Evolutionary conservation across 2,113 vertebrate genomes (phyloP), one percentile per base, ranked within the genome.

Genomic region (Tupaia tana): DNA sequence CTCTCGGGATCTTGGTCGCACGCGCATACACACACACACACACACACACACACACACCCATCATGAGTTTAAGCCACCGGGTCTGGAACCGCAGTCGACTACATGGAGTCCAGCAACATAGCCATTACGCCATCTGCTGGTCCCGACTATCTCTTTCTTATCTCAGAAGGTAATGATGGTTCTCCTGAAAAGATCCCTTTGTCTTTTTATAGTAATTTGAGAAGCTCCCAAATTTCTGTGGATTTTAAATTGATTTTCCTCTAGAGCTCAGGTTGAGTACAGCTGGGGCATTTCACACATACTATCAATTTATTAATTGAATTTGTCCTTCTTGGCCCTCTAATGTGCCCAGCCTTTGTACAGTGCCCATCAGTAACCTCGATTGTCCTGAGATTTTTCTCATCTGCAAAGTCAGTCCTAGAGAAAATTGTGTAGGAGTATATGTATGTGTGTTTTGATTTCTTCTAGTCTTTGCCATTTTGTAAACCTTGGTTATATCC

Each of bases 231-330:
- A 81, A 31, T 91, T 67, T 97, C 82, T 74, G 81, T 93, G 59
- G n/a, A 61, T 92, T 90, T 88, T 73, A 90, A 94, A 70, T 80
- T 79, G 59, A 18, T 69, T 96, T 97, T 91, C 70, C 64, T 96
- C 34, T 92, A 92, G 83, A 89, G 69, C 64, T 95, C 66, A 86
- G 24, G 77, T 29, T 83, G 87, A 63, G 24, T 89, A 91, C 18
- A 90, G 66, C 81, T 95, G 74, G 31, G 54, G 64, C 59, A 86
- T 83, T 96, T 96, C 56, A 80, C 93, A 56, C 9, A 80, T 94
- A 56, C 9, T 93, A 61, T 24, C 25, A 66, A 64, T 31, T 69
- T 43, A 63, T 70, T 70, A 80, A 43, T 31, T 90, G 27, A 95
- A 86, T 78, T 90, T 97, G 86, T 71, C 31, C 31, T 79, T 89